Evolutionary conservation across 53 echinoderm and acorn worm genomes (phyloP).

Genomic region (Astropecten irregularis): DNA sequence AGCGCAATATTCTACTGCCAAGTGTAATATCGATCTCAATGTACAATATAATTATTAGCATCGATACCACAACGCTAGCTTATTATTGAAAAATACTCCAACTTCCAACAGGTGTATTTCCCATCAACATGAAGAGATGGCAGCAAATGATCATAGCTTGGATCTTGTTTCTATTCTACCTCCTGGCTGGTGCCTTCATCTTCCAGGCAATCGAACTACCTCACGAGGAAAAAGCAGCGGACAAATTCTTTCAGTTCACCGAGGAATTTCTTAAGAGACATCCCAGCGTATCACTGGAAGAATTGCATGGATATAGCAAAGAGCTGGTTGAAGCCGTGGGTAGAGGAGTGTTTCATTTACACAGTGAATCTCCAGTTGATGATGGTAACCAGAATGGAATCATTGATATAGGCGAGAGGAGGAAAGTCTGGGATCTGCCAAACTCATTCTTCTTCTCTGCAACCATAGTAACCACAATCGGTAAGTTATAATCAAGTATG

Average conservation of each 20-base stretch:
- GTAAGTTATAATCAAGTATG: too few species aligned
- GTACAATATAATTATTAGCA: too few species aligned
- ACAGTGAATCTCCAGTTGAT: not conserved
- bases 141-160: conserved; percentile 46
- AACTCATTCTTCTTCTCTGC: conserved; percentile 65
- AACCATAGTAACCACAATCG: conserved; percentile 64
- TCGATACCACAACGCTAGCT: too few species aligned
- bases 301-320: conserved; percentile 17
- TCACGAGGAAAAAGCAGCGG: not conserved
- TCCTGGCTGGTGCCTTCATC: conserved; percentile 60
- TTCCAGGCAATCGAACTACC: conserved; percentile 55
- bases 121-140: conserved; percentile 40
- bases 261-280: conserved; percentile 49
- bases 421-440: conserved; percentile 45
- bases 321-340: conserved; percentile 25
- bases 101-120: too few species aligned
- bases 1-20: too few species aligned
- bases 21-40: too few species aligned
- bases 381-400: not conserved
- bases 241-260: not conserved
- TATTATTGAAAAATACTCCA: too few species aligned
- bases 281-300: conserved; percentile 29
- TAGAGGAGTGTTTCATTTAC: conserved; percentile 10
- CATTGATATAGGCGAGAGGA: not conserved
- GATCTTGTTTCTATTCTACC: conserved; percentile 33